A percentile compares a stretch with the other conserved stretches of the same genome.
phyloP scores from a whole-genome alignment of 2,888 invertebrate species.

The Petrolisthes cinctipes region DNA sequence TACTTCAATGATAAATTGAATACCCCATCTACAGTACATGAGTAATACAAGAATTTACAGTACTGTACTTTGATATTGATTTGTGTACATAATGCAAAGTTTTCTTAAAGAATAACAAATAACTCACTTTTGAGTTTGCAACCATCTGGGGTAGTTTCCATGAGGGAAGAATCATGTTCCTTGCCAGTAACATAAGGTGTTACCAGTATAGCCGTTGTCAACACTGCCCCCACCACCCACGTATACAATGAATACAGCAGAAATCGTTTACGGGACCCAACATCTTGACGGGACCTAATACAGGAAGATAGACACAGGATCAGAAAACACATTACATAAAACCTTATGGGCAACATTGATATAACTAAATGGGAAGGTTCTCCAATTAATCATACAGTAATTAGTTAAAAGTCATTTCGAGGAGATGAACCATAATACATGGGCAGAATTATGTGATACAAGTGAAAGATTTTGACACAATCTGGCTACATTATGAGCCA shows the following conservation, averaged over 20 bases:
- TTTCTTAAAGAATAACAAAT: not conserved
- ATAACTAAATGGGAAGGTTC: too few species aligned
- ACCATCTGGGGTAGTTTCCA: slow-evolving; percentile 32
- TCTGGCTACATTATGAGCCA: too few species aligned
- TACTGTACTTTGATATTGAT: not conserved
- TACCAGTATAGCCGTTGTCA: slow-evolving; percentile 60
- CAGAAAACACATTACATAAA: too few species aligned
- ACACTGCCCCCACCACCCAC: slow-evolving; percentile 58
- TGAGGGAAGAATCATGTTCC: slow-evolving; percentile 29
- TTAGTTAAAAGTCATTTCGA: too few species aligned
- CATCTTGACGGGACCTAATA: slow-evolving; percentile 56
- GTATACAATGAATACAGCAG: slow-evolving; percentile 60
- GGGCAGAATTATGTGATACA: too few species aligned
- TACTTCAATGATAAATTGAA: too few species aligned
- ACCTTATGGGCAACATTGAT: too few species aligned
- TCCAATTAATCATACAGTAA: too few species aligned
- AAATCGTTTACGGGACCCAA: slow-evolving; percentile 55
- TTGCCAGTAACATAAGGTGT: slow-evolving; percentile 47
- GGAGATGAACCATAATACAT: too few species aligned
- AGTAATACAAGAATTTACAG: not conserved
- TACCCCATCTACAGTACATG: not conserved
- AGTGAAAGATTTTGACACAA: too few species aligned
- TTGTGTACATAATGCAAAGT: not conserved
- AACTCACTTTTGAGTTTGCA: slow-evolving; percentile 58
- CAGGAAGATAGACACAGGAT: too few species aligned